Base-by-base conservation (phyloP, 1,140 invertebrate species). In the Uloborus diversus region DNA sequence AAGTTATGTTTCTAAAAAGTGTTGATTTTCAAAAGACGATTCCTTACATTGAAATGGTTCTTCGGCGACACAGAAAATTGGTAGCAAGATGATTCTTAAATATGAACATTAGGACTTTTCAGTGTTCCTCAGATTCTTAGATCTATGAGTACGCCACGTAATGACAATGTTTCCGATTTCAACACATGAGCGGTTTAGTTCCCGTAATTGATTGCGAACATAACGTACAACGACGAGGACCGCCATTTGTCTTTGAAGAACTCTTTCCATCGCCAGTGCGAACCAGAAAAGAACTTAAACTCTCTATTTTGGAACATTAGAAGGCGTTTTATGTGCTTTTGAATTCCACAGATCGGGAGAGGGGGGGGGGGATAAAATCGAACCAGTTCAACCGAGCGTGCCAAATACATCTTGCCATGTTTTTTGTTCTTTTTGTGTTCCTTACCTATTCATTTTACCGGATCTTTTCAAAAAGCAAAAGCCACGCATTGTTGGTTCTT, bases 401-500 rank as follows among this genome's bases (percentile, higher is more conserved):
- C 35, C 35, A 11, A 71, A 61, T 51, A 28, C 11, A 37, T 33
- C 56, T 56, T 65, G n/a, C 42, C 11, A 69, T 13, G 14, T 11
- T 69, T 69, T 69, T 51, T 69, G 25, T 53, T 69, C 30, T 33
- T 57, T 57, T 59, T 57, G 30, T 61, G 13, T 71, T 71, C 20
- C 42, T 71, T 42, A 37, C 33, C 28, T 51, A 59, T 28, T 51
- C 27, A 59, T 61, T 47, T 61, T 37, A 42, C 33, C 69, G 69
- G 69, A 71, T 71, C 37, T 53, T 23, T 32, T 30, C 27, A 25
- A 57, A 11, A 17, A n/a, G 13, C 32, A 65, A n/a, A 65, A 32
- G 73, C 11, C 59, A 76, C 62, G 73, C 73, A 64, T 76, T 76
- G 73, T 56, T 76, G 73, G 42, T 65, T 65, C 53, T 56, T 65